Evolutionary conservation across 2,888 invertebrate species (phyloP).

Genomic region (Octodonta nipae): DNA sequence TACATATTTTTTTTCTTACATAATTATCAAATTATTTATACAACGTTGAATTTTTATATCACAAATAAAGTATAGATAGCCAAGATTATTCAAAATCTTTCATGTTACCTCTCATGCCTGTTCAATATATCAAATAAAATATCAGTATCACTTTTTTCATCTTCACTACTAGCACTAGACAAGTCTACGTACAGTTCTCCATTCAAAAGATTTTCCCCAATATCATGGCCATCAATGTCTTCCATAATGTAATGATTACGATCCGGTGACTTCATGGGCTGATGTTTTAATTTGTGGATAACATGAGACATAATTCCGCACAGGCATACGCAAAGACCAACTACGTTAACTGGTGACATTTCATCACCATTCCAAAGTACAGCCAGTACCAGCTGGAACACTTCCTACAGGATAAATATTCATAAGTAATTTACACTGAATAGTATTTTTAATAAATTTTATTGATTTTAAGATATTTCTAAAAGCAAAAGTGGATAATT

Average conservation of each 20-base stretch:
- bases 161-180: constrained; percentile 24
- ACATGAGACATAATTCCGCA: constrained; percentile 79
- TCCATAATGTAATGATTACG: constrained; percentile 20
- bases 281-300: constrained; percentile 46
- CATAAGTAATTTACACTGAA: no score
- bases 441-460: no score
- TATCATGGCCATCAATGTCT: constrained; percentile 19
- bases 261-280: constrained; percentile 9
- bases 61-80: no score
- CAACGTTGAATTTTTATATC: no score
- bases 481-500: no score
- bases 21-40: no score
- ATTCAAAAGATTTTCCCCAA: constrained; percentile 29
- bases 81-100: no score
- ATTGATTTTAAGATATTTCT: no score
- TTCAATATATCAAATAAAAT: constrained; percentile 39
- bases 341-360: constrained; percentile 65
- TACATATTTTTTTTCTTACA: no score
- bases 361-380: constrained; percentile 76
- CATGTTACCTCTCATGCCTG: constrained; percentile 32
- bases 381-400: constrained; percentile 79
- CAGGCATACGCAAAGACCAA: constrained; percentile 77
- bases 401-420: no score
- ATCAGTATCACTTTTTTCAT: constrained; percentile 37
- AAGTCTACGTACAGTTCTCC: constrained; percentile 18